Conservation (phyloP, 2,797 vertebrate species). For the Hyperoplus immaculatus region DNA sequence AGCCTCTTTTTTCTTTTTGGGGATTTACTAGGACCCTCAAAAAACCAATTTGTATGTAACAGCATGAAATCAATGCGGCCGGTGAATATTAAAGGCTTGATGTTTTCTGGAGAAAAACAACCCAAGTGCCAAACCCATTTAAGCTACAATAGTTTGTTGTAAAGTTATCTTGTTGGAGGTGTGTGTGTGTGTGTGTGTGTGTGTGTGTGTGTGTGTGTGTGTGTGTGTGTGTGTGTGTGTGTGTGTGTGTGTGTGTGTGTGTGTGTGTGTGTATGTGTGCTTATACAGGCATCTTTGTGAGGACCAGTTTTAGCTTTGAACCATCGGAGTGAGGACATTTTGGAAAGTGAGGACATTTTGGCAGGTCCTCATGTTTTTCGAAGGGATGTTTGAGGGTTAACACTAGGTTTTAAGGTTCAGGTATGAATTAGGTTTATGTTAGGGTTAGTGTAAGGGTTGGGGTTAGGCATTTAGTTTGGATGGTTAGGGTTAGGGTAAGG, state of each 20-base stretch:
- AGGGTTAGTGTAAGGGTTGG: no score
- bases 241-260: not conserved
- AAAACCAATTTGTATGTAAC: slow-evolving; percentile 56
- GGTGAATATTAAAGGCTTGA: slow-evolving; percentile 54
- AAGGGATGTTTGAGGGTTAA: no score
- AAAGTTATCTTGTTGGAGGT: slow-evolving; percentile 14
- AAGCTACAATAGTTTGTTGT: slow-evolving; percentile 11
- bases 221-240: not conserved
- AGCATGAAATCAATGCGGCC: slow-evolving; percentile 87
- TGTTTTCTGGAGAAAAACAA: slow-evolving; percentile 38
- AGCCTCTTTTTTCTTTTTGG: not conserved
- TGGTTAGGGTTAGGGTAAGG: no score
- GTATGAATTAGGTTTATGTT: no score
- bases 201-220: not conserved
- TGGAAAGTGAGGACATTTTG: no score
- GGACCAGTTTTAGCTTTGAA: no score
- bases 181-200: not conserved
- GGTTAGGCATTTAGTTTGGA: no score
- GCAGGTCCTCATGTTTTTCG: no score
- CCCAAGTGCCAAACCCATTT: slow-evolving; percentile 64
- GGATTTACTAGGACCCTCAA: slow-evolving; percentile 34
- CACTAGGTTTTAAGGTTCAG: no score
- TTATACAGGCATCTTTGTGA: no score
- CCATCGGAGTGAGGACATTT: no score
- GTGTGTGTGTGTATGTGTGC: not conserved